Conservation (phyloP, 1,140 invertebrate genomes). For the Lasioglossum albipes region DNA sequence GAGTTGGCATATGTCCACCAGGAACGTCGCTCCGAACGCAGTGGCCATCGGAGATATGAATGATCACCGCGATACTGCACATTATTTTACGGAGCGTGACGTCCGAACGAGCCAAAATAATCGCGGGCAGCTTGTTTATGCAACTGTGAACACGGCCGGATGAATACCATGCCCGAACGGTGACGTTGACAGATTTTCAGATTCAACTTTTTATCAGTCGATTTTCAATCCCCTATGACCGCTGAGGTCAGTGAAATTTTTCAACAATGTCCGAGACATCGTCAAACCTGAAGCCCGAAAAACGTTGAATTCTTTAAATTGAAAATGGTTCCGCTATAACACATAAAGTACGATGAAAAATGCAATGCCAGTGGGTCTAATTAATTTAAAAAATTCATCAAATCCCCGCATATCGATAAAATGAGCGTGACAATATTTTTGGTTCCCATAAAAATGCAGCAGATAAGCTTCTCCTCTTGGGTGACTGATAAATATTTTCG, state of each 20-base stretch:
- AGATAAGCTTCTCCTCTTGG: background rate
- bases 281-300: too few relatives aligned
- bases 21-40: conserved; percentile 2
- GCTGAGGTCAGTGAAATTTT: too few relatives aligned
- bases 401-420: too few relatives aligned
- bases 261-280: too few relatives aligned
- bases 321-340: too few relatives aligned
- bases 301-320: too few relatives aligned
- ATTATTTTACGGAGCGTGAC: conserved; percentile 16
- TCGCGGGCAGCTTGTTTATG: background rate
- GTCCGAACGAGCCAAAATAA: conserved; percentile 27
- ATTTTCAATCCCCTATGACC: too few relatives aligned
- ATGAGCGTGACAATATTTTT: too few relatives aligned
- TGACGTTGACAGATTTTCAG: background rate
- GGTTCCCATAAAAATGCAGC: too few relatives aligned
- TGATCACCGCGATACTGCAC: conserved; percentile 20
- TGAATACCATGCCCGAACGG: background rate
- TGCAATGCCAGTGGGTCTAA: too few relatives aligned
- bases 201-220: background rate
- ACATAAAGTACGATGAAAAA: too few relatives aligned
- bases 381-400: too few relatives aligned
- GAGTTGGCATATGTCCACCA: conserved; percentile 37
- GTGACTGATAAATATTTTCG: background rate
- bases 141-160: background rate
- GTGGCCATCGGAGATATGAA: conserved; percentile 18